Conservation (phyloP, 2,888 invertebrate genomes). For the Brachypterus glaber region DNA sequence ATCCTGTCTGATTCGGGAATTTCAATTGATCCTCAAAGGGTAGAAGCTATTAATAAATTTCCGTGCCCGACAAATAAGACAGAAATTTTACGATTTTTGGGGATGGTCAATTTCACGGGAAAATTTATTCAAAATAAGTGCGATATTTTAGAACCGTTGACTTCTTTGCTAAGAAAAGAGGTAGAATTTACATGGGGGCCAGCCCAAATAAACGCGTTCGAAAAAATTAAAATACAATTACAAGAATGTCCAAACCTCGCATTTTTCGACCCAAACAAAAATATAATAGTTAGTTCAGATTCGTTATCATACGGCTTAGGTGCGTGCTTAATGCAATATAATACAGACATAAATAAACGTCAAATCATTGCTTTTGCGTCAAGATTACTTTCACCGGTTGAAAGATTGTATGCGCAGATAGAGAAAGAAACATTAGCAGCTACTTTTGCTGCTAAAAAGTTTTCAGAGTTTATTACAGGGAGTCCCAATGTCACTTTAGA, state of each 20-base stretch:
- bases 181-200: constrained; percentile 7
- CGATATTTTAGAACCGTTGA: constrained; percentile 10
- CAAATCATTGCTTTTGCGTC: constrained; percentile 13
- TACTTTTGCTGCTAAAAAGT: constrained; percentile 9
- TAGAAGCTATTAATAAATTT: constrained; percentile 19
- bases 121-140: constrained; percentile 10
- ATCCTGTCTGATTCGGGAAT: constrained; percentile 20
- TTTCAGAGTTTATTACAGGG: constrained; percentile 11
- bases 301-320: constrained; percentile 11
- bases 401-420: no score
- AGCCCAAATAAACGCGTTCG: constrained; percentile 9
- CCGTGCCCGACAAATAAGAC: constrained; percentile 20
- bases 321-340: constrained; percentile 8
- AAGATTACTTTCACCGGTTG: constrained; percentile 5
- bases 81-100: constrained; percentile 17
- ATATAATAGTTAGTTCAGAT: not conserved
- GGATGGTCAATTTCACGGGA: constrained; percentile 12
- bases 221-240: constrained; percentile 11
- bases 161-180: constrained; percentile 6
- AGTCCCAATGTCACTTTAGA: constrained; percentile 9
- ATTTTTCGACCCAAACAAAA: constrained; percentile 4
- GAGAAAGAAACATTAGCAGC: constrained; percentile 11
- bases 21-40: constrained; percentile 15
- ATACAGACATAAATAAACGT: constrained; percentile 3
- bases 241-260: constrained; percentile 8